Conservation (phyloP, 2,888 invertebrate species). For the Hanleya hanleyi region DNA sequence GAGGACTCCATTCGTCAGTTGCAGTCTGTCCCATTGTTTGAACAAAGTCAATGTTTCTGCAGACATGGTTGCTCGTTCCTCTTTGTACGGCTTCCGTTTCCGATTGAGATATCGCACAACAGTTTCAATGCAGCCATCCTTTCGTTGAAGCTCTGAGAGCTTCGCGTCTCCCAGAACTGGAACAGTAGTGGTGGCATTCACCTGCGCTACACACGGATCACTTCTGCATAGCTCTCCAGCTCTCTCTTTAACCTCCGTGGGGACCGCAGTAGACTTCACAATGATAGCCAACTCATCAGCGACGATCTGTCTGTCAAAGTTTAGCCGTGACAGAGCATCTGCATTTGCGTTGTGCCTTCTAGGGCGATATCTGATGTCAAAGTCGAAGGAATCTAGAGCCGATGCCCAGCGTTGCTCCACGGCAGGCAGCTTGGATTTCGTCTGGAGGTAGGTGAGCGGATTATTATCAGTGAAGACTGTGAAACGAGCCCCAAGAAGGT, state of each 20-base stretch:
- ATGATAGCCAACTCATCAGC: neutral
- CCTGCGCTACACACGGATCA: neutral
- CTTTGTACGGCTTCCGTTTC: neutral
- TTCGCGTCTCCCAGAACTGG: neutral
- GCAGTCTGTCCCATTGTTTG: neutral
- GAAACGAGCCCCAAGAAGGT: conserved; percentile 13
- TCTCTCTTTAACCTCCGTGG: neutral
- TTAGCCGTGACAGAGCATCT: conserved; percentile 14
- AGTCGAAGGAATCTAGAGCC: conserved; percentile 19
- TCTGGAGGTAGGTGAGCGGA: conserved; percentile 11
- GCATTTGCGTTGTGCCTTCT: conserved; percentile 17
- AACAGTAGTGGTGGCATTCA: neutral
- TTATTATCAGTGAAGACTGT: conserved; percentile 20
- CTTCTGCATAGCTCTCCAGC: neutral
- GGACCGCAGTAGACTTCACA: neutral
- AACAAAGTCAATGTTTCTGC: neutral
- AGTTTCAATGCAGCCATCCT: neutral
- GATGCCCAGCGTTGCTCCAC: conserved; percentile 24
- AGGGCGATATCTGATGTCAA: conserved; percentile 14
- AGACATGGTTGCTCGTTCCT: neutral
- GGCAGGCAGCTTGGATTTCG: conserved; percentile 19
- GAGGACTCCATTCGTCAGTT: neutral
- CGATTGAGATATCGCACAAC: neutral
- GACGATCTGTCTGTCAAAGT: neutral
- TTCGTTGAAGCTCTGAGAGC: neutral